These are phyloP conservation scores for Ochropleura plecta DNA, from an alignment of 2,888 invertebrate genomes.

Conservation along the genomic window DNA sequence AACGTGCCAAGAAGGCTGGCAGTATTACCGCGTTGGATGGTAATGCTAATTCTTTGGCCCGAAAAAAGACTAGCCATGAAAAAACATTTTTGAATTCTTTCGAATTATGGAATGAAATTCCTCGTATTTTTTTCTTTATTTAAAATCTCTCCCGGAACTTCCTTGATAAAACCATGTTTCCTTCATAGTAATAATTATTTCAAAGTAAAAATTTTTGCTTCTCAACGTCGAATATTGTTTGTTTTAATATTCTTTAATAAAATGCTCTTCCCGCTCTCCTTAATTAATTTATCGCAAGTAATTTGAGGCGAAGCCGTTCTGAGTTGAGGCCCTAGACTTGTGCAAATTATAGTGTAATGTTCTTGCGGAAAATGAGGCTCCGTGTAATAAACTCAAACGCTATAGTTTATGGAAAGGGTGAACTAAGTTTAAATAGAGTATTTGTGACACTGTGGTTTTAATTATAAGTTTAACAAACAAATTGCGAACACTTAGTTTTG, in stretches of 20 bases:
- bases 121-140: neutral
- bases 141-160: neutral
- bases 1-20: too few relatives aligned
- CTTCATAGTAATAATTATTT: conserved; percentile 17
- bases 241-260: conserved; percentile 52
- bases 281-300: conserved; percentile 62
- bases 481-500: conserved; percentile 15
- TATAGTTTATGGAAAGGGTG: conserved; percentile 10
- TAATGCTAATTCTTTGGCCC: too few relatives aligned
- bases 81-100: neutral
- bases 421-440: conserved; percentile 38
- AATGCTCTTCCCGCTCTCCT: conserved; percentile 20
- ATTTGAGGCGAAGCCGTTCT: conserved; percentile 46
- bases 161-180: neutral
- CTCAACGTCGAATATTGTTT: conserved; percentile 8
- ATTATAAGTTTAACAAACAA: conserved; percentile 48
- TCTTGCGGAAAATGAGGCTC: conserved; percentile 23
- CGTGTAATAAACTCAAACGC: conserved; percentile 44
- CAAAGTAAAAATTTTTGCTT: conserved; percentile 18
- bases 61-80: too few relatives aligned
- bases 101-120: neutral
- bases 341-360: conserved; percentile 41
- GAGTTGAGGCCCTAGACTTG: conserved; percentile 13
- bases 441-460: conserved; percentile 45
- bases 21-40: too few relatives aligned